Evolutionary conservation across 2,888 invertebrate genomes (phyloP).

Genomic region (Petrolisthes manimaculis): DNA sequence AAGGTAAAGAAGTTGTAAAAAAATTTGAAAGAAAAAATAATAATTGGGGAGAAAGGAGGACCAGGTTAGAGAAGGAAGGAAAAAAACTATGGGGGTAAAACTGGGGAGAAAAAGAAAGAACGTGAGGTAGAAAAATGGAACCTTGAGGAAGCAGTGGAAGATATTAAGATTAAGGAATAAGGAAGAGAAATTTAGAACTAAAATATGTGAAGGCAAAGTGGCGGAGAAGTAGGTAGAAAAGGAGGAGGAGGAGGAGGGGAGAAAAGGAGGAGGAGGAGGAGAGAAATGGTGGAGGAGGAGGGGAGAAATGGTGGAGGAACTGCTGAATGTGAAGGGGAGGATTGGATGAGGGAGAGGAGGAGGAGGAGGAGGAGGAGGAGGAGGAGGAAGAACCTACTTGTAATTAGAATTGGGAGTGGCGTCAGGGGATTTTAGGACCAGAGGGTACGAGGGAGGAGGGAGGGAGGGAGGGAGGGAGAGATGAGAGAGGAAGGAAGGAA

Average conservation of each 20-base stretch:
- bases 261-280: slow-evolving; percentile 4
- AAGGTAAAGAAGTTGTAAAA: too few relatives aligned
- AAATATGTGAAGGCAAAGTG: not conserved
- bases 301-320: slow-evolving; percentile 3
- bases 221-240: not conserved
- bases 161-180: too few relatives aligned
- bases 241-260: not conserved
- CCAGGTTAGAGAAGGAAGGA: too few relatives aligned
- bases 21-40: too few relatives aligned
- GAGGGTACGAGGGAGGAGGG: slow-evolving; percentile 11
- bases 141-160: too few relatives aligned
- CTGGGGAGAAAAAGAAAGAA: too few relatives aligned
- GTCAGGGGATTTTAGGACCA: slow-evolving; percentile 15
- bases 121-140: too few relatives aligned
- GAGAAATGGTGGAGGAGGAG: too few relatives aligned
- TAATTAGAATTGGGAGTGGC: slow-evolving; percentile 18
- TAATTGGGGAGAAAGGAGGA: too few relatives aligned
- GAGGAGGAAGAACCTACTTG: not conserved
- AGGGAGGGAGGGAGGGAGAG: slow-evolving; percentile 5
- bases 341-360: not conserved
- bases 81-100: too few relatives aligned
- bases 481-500: slow-evolving; percentile 2
- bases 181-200: too few relatives aligned
- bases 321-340: not conserved
- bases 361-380: not conserved